A percentile compares a stretch with the other conserved stretches of the same genome.
These are phyloP conservation scores for Maylandia zebra DNA, from an alignment of 2,113 vertebrate genomes.

Conservation along the genomic window DNA sequence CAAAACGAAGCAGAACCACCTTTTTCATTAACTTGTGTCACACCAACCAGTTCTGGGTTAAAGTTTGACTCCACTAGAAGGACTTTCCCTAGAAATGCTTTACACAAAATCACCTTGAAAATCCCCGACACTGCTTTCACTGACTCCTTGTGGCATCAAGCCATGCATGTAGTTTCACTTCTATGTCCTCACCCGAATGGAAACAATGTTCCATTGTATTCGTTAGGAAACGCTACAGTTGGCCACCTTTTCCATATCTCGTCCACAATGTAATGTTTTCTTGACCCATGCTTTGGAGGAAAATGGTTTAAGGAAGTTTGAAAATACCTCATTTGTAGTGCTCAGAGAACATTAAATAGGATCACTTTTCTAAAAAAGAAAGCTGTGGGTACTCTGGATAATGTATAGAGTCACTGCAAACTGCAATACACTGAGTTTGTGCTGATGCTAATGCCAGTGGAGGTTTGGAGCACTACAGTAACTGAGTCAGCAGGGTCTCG, in stretches of 20 bases:
- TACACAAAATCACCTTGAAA: not conserved
- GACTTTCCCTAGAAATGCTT: not conserved
- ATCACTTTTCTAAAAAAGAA: not conserved
- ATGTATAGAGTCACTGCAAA: not conserved
- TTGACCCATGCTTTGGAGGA: not conserved
- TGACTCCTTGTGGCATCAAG: not conserved
- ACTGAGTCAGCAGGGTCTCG: not conserved
- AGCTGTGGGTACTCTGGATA: not conserved
- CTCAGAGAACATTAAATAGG: not conserved
- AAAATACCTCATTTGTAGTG: not conserved
- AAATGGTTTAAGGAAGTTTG: not conserved
- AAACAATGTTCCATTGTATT: not conserved
- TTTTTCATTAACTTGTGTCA: not conserved
- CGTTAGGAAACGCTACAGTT: rapidly evolving
- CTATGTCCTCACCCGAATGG: not conserved
- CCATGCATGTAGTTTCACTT: not conserved
- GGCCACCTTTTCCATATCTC: not conserved
- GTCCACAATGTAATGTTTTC: not conserved
- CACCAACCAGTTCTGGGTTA: not conserved
- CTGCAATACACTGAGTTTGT: not conserved
- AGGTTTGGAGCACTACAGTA: not conserved
- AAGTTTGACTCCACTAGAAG: not conserved
- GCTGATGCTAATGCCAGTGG: not conserved
- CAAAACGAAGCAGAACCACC: not conserved
- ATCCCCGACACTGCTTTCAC: not conserved